Conservation (phyloP, 2,797 vertebrate species). For the Leuciscus waleckii region DNA sequence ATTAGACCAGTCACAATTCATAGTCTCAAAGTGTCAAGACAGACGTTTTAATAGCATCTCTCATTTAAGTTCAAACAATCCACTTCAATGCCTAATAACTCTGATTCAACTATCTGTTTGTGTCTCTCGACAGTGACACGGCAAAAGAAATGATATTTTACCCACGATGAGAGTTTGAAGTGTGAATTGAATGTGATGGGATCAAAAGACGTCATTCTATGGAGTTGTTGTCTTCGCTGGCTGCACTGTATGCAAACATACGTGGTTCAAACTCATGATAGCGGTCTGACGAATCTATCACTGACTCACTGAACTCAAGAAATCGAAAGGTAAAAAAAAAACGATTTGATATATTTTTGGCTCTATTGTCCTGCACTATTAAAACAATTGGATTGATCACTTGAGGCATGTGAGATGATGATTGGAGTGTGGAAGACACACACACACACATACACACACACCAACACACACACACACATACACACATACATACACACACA, state of each 20-base stretch:
- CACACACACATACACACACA: constrained; percentile 42
- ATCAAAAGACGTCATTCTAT: not conserved
- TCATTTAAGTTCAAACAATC: not conserved
- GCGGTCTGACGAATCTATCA: not conserved
- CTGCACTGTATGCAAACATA: not conserved
- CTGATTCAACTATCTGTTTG: not conserved
- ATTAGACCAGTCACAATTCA: too few relatives aligned
- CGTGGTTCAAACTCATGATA: too few relatives aligned
- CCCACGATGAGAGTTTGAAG: not conserved
- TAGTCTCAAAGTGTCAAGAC: not conserved
- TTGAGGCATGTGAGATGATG: not conserved
- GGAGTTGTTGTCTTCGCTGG: not conserved
- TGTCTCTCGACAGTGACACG: not conserved
- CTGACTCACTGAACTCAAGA: not conserved
- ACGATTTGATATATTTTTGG: not conserved
- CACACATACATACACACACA: constrained; percentile 38
- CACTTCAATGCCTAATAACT: not conserved
- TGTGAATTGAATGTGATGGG: not conserved
- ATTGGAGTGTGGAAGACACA: not conserved
- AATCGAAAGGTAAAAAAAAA: not conserved
- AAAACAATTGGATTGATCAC: not conserved
- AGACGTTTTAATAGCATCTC: not conserved
- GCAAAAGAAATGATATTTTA: not conserved
- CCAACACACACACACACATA: constrained; percentile 44
- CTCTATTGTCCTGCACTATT: not conserved